These are phyloP conservation scores for Neoaliturus tenellus DNA, from an alignment of 2,888 invertebrate genomes.

Conservation along the genomic window DNA sequence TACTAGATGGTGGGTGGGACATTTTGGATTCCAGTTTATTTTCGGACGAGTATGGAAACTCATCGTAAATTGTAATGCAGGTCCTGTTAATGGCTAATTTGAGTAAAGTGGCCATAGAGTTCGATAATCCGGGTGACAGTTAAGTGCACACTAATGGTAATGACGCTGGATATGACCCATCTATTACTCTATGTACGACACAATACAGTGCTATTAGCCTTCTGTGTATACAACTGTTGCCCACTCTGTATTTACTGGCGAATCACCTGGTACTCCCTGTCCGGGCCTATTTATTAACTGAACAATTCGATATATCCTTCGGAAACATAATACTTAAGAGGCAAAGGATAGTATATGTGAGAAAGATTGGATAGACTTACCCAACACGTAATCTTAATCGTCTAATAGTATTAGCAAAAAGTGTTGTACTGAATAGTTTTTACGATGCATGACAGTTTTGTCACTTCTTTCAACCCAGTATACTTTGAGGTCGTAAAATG, in stretches of 20 bases:
- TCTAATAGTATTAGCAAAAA: too few species aligned
- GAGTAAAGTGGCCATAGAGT: conserved; percentile 35
- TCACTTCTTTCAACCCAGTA: too few species aligned
- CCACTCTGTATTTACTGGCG: not conserved
- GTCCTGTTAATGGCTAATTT: conserved; percentile 29
- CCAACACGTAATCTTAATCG: too few species aligned
- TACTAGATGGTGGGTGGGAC: too few species aligned
- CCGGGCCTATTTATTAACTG: too few species aligned
- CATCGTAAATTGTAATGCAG: not conserved
- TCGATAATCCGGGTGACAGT: conserved; percentile 3
- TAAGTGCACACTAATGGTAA: conserved; percentile 19
- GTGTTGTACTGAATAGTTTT: too few species aligned
- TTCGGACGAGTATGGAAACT: not conserved
- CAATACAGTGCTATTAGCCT: not conserved
- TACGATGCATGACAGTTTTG: too few species aligned
- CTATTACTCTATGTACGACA: conserved; percentile 11
- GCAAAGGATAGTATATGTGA: too few species aligned
- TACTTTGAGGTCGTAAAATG: too few species aligned
- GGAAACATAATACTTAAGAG: too few species aligned
- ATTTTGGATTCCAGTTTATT: not conserved
- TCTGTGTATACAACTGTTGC: not conserved
- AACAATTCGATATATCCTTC: too few species aligned
- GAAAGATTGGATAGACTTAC: too few species aligned
- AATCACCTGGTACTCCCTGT: not conserved
- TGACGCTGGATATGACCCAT: conserved; percentile 33